Percentiles rank a stretch among this genome's conserved stretches.
Conservation (phyloP, 2,113 vertebrate species). For the Pachycephala philippinensis region DNA sequence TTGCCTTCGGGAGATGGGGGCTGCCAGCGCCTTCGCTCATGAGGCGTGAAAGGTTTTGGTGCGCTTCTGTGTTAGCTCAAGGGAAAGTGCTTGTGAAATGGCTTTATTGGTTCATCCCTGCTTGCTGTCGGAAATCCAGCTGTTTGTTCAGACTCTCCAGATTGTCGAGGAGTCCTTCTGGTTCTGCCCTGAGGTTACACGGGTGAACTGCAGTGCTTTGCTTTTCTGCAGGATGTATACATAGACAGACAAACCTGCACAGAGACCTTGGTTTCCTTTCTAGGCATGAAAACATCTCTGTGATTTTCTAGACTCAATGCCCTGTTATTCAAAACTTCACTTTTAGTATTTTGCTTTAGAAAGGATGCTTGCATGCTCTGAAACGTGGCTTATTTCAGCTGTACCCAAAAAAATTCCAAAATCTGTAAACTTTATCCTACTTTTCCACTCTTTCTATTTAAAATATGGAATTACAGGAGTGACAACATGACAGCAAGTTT, state of each 20-base stretch:
- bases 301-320: background rate
- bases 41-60: rapidly evolving
- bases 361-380: background rate
- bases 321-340: background rate
- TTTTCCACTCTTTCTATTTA: background rate
- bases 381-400: background rate
- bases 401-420: background rate
- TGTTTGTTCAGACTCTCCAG: background rate
- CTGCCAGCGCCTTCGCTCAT: rapidly evolving
- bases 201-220: background rate
- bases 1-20: no score
- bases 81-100: background rate
- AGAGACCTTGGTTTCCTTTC: background rate
- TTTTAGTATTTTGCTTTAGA: background rate
- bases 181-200: background rate
- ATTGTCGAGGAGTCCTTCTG: background rate
- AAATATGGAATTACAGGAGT: background rate
- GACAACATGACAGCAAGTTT: background rate
- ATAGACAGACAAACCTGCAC: no score
- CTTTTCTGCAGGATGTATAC: background rate
- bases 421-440: background rate
- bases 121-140: background rate
- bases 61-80: background rate
- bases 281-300: rapidly evolving
- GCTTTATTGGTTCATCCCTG: background rate